Evolutionary conservation across 1,140 invertebrate species (phyloP).

Genomic region (Apis cerana): DNA sequence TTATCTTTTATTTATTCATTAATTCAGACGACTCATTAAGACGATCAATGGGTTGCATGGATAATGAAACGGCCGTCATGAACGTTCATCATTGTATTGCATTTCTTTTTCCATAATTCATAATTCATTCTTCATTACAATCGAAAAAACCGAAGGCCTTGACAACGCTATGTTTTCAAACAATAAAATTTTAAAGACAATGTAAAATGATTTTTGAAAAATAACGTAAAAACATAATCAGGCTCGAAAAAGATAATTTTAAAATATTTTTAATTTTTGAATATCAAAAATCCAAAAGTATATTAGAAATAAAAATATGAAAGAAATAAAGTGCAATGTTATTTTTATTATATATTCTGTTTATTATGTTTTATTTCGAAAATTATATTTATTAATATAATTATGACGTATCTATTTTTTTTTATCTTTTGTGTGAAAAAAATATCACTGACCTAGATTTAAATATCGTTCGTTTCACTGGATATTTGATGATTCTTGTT

Average conservation of each 20-base stretch:
- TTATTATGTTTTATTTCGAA: not conserved
- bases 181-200: not conserved
- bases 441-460: conserved; percentile 30
- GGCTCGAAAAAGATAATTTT: not conserved
- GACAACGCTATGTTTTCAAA: not conserved
- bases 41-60: conserved; percentile 3
- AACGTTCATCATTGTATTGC: not conserved
- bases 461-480: conserved; percentile 28
- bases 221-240: too few species aligned
- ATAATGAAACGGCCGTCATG: not conserved
- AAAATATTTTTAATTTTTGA: not conserved
- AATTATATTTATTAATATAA: not conserved
- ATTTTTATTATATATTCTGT: not conserved
- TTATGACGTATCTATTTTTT: not conserved
- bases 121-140: not conserved
- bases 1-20: conserved; percentile 43
- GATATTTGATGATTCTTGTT: not conserved
- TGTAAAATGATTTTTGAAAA: not conserved
- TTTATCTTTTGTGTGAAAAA: not conserved
- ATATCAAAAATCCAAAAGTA: not conserved
- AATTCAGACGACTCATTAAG: conserved; percentile 24
- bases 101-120: not conserved
- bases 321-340: not conserved
- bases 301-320: not conserved
- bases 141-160: not conserved